Evolutionary conservation across 2,113 vertebrate species (phyloP), one percentile per base, ranked within the genome.

Genomic region (Pygoscelis adeliae): DNA sequence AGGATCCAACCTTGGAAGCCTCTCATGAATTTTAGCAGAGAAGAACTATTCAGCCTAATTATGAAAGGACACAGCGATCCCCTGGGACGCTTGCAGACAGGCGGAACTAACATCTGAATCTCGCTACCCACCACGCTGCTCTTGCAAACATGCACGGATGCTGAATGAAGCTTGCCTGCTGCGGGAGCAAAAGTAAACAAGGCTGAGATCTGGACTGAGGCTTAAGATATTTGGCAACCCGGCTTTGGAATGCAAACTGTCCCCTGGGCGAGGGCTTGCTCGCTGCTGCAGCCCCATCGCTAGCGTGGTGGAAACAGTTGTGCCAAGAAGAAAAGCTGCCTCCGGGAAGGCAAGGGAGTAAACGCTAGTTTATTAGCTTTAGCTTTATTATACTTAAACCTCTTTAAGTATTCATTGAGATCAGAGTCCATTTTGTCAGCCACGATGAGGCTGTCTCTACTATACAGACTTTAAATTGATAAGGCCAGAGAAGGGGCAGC

Each of bases 111-210:
- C 0, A 3, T 26, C 73, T 38, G 84, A 44, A 38, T 56, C 44
- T 25, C 9, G 0, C 30, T 46, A 0, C 40, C 77, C 77, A 22
- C 25, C 5, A 8, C 6, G 27, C 76, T 38, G 76, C 47, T 65
- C 32, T 50, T 16, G 34, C 3, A 9, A 38, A 27, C 4, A 1
- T 1, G 46, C 40, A 10, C 1, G 2, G 30, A 7, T 0, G 3
- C 83, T 10, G 83, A 58, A 22, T 1, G 6, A 15, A 71, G 53
- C 55, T 65, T 2, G 2, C 93, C 76, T 84, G 89, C 56, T 20
- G 32, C 5, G 22, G 40, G 30, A 83, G 61, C 38, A 59, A 6
- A 17, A 80, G 27, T 4, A 38, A 91, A 67, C 47, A 38, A 11
- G 61, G 66, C 55, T 50, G 65, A 56, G 91, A 23, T 7, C 29